phyloP scores from a whole-genome alignment of 2,888 invertebrate species.

The Chalcis sispes region DNA sequence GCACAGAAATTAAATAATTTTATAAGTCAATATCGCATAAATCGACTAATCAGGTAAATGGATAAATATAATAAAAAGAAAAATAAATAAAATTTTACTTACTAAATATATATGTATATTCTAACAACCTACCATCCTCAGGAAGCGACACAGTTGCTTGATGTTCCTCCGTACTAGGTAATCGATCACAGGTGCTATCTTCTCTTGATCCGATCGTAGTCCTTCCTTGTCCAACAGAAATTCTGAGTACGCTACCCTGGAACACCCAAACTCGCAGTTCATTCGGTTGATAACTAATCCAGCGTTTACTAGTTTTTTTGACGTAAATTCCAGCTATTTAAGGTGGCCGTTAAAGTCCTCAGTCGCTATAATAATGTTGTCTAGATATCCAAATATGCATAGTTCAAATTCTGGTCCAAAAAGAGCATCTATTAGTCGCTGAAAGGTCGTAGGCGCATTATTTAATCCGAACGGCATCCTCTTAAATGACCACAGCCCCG shows the following conservation, averaged over 20 bases:
- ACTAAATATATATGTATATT: too few relatives aligned
- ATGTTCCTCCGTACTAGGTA: background rate
- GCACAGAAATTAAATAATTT: too few relatives aligned
- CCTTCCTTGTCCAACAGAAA: background rate
- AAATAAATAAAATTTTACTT: too few relatives aligned
- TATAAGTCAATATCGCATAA: too few relatives aligned
- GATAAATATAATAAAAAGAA: too few relatives aligned
- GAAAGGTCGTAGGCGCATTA: background rate
- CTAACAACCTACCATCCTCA: constrained; percentile 10
- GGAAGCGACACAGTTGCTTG: background rate
- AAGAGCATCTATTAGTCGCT: background rate
- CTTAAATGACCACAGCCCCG: background rate
- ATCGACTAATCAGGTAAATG: too few relatives aligned
- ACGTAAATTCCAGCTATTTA: too few relatives aligned
- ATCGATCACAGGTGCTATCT: background rate
- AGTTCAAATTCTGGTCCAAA: constrained; percentile 8
- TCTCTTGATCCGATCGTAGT: too few relatives aligned
- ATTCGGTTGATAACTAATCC: background rate
- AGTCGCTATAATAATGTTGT: constrained; percentile 10
- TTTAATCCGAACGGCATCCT: background rate
- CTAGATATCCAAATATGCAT: background rate
- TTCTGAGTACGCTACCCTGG: background rate
- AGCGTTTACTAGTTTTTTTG: background rate
- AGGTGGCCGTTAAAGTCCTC: constrained; percentile 1
- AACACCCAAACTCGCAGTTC: constrained; percentile 16